A percentile compares a stretch with the other conserved stretches of the same genome.
Conservation (phyloP, 2,797 vertebrate genomes). For the Salarias fasciatus region DNA sequence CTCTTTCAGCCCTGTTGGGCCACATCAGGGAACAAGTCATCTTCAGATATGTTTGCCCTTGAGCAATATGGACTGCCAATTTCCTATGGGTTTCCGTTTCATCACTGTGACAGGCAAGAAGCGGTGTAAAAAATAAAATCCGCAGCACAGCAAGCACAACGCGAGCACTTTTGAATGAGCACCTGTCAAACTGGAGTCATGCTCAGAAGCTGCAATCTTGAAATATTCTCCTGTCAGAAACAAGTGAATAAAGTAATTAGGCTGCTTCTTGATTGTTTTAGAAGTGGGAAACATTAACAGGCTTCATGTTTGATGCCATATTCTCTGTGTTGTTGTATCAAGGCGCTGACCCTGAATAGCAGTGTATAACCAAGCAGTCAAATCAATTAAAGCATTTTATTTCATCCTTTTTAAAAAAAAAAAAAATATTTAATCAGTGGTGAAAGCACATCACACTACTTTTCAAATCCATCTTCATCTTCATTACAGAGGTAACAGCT, state of each 20-base stretch:
- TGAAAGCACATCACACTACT: constrained; percentile 8
- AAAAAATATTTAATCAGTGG: constrained; percentile 1
- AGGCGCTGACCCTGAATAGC: constrained; percentile 4
- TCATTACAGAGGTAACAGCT: constrained; percentile 35
- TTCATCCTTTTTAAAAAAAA: background rate
- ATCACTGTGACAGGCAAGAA: constrained; percentile 68
- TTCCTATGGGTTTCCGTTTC: constrained; percentile 64
- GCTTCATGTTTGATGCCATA: constrained; percentile 3
- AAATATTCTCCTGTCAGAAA: constrained; percentile 21
- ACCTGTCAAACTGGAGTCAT: constrained; percentile 42
- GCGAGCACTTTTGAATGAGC: constrained; percentile 49
- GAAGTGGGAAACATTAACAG: constrained; percentile 7
- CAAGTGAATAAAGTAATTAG: constrained; percentile 39
- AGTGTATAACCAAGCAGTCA: background rate
- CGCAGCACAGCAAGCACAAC: constrained; percentile 36
- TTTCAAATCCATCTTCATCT: constrained; percentile 26
- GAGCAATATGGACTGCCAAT: constrained; percentile 69
- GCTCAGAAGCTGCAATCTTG: constrained; percentile 12
- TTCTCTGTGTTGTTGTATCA: constrained; percentile 2
- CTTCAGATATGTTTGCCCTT: constrained; percentile 68
- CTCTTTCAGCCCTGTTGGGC: too few species aligned
- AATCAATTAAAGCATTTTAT: constrained; percentile 3
- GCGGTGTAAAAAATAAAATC: constrained; percentile 52
- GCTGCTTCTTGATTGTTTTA: background rate
- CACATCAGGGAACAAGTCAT: constrained; percentile 11